phyloP scores from a whole-genome alignment of 2,797 vertebrate species.

The Lepus oiostolus region DNA sequence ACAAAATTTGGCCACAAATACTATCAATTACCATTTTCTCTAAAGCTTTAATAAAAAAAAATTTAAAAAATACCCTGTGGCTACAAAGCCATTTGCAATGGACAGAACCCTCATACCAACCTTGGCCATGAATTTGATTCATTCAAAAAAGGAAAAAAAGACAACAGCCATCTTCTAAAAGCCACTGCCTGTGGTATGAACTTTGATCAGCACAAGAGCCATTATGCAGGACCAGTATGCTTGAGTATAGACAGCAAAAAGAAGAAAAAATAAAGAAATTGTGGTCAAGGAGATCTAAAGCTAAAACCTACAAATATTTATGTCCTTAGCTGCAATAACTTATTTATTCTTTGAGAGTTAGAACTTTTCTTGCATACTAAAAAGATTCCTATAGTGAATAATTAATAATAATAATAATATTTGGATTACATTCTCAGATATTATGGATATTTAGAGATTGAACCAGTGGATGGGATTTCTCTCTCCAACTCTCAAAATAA shows the following conservation, averaged over 20 bases:
- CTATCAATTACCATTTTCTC: slow-evolving; percentile 70
- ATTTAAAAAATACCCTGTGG: not conserved
- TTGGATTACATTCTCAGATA: too few relatives aligned
- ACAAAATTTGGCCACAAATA: slow-evolving; percentile 65
- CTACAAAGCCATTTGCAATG: slow-evolving; percentile 6
- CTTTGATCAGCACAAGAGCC: not conserved
- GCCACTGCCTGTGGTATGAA: slow-evolving; percentile 35
- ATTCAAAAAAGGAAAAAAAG: slow-evolving; percentile 39
- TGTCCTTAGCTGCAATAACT: not conserved
- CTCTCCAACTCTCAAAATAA: not conserved
- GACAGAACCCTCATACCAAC: slow-evolving; percentile 30
- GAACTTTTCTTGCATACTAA: not conserved
- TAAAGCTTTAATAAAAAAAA: slow-evolving; percentile 58
- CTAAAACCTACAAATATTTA: not conserved
- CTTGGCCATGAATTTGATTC: slow-evolving; percentile 47
- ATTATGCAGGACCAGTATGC: not conserved
- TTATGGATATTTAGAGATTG: too few relatives aligned
- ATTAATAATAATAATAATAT: not conserved
- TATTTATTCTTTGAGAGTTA: not conserved
- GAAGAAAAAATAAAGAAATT: not conserved
- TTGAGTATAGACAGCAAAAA: not conserved
- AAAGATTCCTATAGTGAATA: not conserved
- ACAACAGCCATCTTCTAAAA: slow-evolving; percentile 10
- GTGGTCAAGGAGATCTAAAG: not conserved
- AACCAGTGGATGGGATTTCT: too few relatives aligned